Evolutionary conservation across 2,113 vertebrate species (phyloP).

Genomic region (Aphyosemion australe): DNA sequence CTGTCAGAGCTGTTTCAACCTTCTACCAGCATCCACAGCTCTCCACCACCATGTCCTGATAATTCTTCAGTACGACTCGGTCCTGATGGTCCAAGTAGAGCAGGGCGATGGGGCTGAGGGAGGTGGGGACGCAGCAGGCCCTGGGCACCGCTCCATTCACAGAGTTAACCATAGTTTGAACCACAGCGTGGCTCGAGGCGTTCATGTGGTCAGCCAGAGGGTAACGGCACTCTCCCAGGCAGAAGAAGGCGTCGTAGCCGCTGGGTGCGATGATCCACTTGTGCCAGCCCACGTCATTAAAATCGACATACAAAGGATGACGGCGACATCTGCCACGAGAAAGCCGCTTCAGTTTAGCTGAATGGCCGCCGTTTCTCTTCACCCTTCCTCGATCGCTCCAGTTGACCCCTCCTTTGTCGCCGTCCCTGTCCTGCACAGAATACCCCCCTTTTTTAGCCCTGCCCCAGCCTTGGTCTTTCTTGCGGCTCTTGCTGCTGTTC

Average conservation of each 20-base stretch:
- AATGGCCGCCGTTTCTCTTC: constrained; percentile 77
- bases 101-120: constrained; percentile 83
- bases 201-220: constrained; percentile 87
- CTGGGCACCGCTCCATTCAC: constrained; percentile 81
- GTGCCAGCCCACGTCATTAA: constrained; percentile 85
- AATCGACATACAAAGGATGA: constrained; percentile 84
- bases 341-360: constrained; percentile 78
- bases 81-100: constrained; percentile 84
- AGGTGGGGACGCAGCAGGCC: constrained; percentile 83
- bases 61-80: constrained; percentile 85
- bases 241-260: constrained; percentile 86
- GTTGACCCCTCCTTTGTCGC: constrained; percentile 37
- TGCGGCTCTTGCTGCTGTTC: constrained; percentile 58
- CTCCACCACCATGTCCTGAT: constrained; percentile 87
- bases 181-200: constrained; percentile 86
- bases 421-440: constrained; percentile 41
- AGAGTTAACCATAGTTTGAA: constrained; percentile 85
- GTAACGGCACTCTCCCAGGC: constrained; percentile 84
- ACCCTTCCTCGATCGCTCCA: constrained; percentile 70
- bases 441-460: constrained; percentile 43
- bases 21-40: constrained; percentile 84
- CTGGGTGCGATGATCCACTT: constrained; percentile 86
- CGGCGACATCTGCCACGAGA: constrained; percentile 78
- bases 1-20: not conserved
- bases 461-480: constrained; percentile 40